Evolutionary conservation across 2,113 vertebrate species (phyloP), one percentile per base, ranked within the genome.

Genomic region (Sebastes schlegelii): DNA sequence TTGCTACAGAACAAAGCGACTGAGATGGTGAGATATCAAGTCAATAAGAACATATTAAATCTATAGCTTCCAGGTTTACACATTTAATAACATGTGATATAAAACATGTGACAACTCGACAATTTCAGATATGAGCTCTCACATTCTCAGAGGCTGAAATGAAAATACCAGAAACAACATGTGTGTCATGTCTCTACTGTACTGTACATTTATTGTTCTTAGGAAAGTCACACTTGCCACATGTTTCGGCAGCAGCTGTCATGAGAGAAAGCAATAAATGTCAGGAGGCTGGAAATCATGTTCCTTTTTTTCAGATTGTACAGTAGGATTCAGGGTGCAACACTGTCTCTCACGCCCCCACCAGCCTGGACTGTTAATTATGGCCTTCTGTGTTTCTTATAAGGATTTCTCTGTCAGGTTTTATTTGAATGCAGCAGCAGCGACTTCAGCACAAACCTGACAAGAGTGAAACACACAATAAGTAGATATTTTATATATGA

Each of bases 231-330:
- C 49, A 55, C 67, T 40, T 8, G 52, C 26, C 58, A 19, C 58
- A 48, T 16, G 54, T 46, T 57, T 54, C 8, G 8, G 42, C 2
- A 13, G 40, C 58, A 23, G 69, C 51, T 66, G 46, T 58, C 40
- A 67, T 17, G 11, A 57, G 8, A 17, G 49, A 45, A 43, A 49
- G 34, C 34, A 65, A 52, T 70, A 85, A 68, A 82, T 85, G 57
- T 79, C 77, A 66, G 57, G 40, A 64, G 23, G 65, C 52, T 84
- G 52, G 70, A 61, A 81, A 81, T 73, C 63, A 48, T 9, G n/a
- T 45, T 51, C 23, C 34, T 43, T 73, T 46, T 46, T 55, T 54
- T 34, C 2, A 66, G 66, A 65, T n/a, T 54, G 52, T 10, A 17
- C 43, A 23, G 46, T 34, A 55, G 67, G 43, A 73, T 67, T 49